Base-by-base conservation (phyloP, 2,797 vertebrate genomes). In the Rousettus madagascariensis region DNA sequence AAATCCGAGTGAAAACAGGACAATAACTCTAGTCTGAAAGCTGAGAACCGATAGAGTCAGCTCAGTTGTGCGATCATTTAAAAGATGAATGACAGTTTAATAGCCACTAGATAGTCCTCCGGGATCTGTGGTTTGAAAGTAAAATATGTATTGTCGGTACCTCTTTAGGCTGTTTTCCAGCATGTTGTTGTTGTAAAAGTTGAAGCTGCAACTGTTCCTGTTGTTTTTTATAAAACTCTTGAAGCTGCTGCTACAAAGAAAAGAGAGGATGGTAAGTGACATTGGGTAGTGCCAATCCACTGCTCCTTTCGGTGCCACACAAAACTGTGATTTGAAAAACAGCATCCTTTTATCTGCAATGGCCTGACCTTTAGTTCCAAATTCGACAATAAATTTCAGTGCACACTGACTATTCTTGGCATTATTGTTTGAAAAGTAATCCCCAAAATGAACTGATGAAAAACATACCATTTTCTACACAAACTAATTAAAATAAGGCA, bases 191-290 rank as follows among this genome's bases (percentile, higher is more conserved):
- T 98, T 99, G 99, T 97, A 99, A 98, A 98, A 99, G 99, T 98
- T 99, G 99, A 98, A 99, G 99, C 98, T 99, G 99, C 98, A 99
- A 99, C 98, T 99, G 99, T 99, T 99, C 99, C 98, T 99, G 99
- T 98, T 99, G 99, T 99, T 99, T 99, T 98, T 99, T 99, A 98
- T 99, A 99, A 98, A 99, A 99, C 98, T 99, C 99, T 99, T 99
- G 99, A 98, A 99, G 99, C 98, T 99, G 99, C 99, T 99, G 99
- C 99, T 99, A 98, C 98, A 99, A 98, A 98, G 95, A 98, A 98
- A 98, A 98, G 97, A 98, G 94, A 97, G 97, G 97, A 97, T 15
- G 94, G 98, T 98, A 97, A 98, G 98, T 95, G 91, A 98, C 96
- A 88, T 97, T 97, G 96, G 96, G 94, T 41, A 97, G 97, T 77